phyloP scores from a whole-genome alignment of 2,888 invertebrate species.

The Smittia sp. region DNA sequence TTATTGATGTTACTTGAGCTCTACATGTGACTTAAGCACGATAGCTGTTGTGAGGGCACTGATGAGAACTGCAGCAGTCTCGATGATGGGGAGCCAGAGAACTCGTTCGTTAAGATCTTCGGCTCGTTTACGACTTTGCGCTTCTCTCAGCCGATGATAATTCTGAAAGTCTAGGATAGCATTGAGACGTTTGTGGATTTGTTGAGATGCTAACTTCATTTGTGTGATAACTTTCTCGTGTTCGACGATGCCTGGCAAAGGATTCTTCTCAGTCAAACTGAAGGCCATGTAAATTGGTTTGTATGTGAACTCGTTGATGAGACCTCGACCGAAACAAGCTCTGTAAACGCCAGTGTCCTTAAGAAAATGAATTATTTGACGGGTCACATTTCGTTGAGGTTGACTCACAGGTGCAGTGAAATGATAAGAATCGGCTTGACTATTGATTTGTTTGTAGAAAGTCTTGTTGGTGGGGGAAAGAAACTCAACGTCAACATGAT shows the following conservation, averaged over 20 bases:
- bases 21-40: slow-evolving; percentile 72
- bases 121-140: slow-evolving; percentile 91
- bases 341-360: slow-evolving; percentile 69
- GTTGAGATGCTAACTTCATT: slow-evolving; percentile 89
- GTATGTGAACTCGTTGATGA: slow-evolving; percentile 99
- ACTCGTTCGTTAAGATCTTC: slow-evolving; percentile 96
- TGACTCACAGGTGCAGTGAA: slow-evolving; percentile 65
- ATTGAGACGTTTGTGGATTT: slow-evolving; percentile 85
- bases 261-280: slow-evolving; percentile 80
- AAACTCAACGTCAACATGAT: slow-evolving; percentile 93
- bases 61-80: slow-evolving; percentile 78
- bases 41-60: slow-evolving; percentile 90
- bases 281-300: slow-evolving; percentile 98
- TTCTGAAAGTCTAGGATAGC: slow-evolving; percentile 93
- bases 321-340: slow-evolving; percentile 93
- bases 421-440: slow-evolving; percentile 92
- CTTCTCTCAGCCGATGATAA: slow-evolving; percentile 91
- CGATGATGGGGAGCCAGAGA: slow-evolving; percentile 85
- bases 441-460: slow-evolving; percentile 87
- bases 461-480: slow-evolving; percentile 84
- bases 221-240: slow-evolving; percentile 92
- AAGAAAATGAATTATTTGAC: slow-evolving; percentile 21
- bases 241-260: slow-evolving; percentile 81
- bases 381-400: background rate
- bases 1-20: no score